Evolutionary conservation across 2,888 invertebrate species (phyloP).

Genomic region (Cyclophora albipunctata): DNA sequence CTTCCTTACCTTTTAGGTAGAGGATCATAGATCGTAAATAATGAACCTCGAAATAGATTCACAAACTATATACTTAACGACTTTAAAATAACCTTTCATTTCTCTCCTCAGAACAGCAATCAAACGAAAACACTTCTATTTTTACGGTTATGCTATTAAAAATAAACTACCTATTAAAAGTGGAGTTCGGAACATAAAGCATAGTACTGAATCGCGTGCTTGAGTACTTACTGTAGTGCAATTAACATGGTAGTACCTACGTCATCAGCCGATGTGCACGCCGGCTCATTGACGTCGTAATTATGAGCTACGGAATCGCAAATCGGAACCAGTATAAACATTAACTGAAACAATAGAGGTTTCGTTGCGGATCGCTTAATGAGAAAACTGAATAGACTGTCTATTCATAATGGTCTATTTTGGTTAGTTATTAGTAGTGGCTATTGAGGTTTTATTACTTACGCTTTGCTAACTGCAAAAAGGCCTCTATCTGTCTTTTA

Average conservation of each 20-base stretch:
- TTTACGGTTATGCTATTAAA: too few species aligned
- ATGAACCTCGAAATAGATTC: too few species aligned
- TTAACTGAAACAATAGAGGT: conserved; percentile 7
- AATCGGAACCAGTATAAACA: conserved; percentile 10
- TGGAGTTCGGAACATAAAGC: background rate
- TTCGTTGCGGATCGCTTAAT: conserved; percentile 6
- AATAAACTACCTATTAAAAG: background rate
- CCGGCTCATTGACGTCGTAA: conserved; percentile 15
- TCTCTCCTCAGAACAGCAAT: too few species aligned
- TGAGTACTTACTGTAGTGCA: conserved; percentile 5
- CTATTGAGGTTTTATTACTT: background rate
- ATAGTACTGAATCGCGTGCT: conserved; percentile 12
- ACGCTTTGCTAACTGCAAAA: background rate
- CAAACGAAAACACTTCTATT: too few species aligned
- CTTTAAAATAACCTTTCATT: too few species aligned
- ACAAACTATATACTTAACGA: too few species aligned
- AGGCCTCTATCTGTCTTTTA: too few species aligned
- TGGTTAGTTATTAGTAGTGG: too few species aligned
- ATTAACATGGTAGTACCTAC: conserved; percentile 11
- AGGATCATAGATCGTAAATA: too few species aligned
- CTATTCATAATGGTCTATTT: too few species aligned
- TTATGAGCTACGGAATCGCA: conserved; percentile 10
- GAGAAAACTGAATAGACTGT: conserved; percentile 4
- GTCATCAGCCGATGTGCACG: conserved; percentile 12
- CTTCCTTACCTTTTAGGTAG: too few species aligned